These are phyloP conservation scores for Lepetodrilus schrolli DNA, from an alignment of 2,888 invertebrate species.

Conservation along the genomic window DNA sequence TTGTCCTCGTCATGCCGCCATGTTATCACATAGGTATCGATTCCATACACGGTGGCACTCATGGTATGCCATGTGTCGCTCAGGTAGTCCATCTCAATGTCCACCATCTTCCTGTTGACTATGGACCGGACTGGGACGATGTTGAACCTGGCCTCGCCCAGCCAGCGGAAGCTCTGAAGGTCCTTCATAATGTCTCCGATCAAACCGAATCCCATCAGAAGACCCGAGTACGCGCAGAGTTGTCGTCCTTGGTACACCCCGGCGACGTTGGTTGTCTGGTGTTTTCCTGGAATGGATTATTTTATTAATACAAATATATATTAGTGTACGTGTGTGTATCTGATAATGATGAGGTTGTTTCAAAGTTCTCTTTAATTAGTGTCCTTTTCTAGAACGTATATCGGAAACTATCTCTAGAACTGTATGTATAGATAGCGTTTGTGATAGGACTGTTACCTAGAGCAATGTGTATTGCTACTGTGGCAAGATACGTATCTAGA, in stretches of 20 bases:
- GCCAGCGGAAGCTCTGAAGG: slow-evolving; percentile 56
- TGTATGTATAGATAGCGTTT: too few species aligned
- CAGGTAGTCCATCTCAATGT: slow-evolving; percentile 51
- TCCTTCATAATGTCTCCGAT: slow-evolving; percentile 61
- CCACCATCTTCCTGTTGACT: slow-evolving; percentile 47
- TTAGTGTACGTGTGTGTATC: too few species aligned
- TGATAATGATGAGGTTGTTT: too few species aligned
- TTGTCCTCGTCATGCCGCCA: slow-evolving; percentile 43
- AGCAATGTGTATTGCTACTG: too few species aligned
- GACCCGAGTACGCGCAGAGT: slow-evolving; percentile 49
- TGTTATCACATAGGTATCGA: slow-evolving; percentile 54
- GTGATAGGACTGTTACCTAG: too few species aligned
- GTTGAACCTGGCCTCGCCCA: slow-evolving; percentile 56
- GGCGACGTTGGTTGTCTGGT: slow-evolving; percentile 50
- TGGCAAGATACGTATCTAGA: too few species aligned
- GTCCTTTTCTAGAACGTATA: too few species aligned
- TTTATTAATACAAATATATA: too few species aligned
- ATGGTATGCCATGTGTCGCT: slow-evolving; percentile 42
- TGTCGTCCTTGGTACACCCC: slow-evolving; percentile 52
- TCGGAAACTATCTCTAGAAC: too few species aligned
- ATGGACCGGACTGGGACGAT: slow-evolving; percentile 50
- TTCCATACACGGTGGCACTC: slow-evolving; percentile 50
- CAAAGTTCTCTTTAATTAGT: too few species aligned
- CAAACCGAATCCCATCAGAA: slow-evolving; percentile 58
- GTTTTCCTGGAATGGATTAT: slow-evolving; percentile 48